phyloP scores from a whole-genome alignment of 1,140 invertebrate species.

The Plectrocnemia conspersa region DNA sequence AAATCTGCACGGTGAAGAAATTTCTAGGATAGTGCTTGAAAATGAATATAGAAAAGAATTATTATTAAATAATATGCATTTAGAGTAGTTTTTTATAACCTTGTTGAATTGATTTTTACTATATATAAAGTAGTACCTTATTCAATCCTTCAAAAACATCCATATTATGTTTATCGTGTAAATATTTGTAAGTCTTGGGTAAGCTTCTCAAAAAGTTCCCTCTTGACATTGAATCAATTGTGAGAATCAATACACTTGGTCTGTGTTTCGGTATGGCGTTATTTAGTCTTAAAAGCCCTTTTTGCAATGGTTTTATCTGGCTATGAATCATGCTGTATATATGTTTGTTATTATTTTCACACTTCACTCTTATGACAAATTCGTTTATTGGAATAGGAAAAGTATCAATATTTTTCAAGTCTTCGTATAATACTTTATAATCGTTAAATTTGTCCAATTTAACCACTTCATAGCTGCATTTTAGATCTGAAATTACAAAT shows the following conservation, averaged over 20 bases:
- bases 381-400: slow-evolving; percentile 22
- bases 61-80: neutral
- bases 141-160: slow-evolving; percentile 31
- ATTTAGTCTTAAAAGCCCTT: slow-evolving; percentile 13
- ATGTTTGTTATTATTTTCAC: neutral
- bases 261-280: slow-evolving; percentile 16
- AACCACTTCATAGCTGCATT: slow-evolving; percentile 23
- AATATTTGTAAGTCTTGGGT: slow-evolving; percentile 24
- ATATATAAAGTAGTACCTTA: slow-evolving; percentile 20
- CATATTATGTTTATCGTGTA: slow-evolving; percentile 21
- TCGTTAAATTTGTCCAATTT: slow-evolving; percentile 11
- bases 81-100: neutral
- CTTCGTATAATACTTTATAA: slow-evolving; percentile 24
- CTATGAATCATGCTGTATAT: slow-evolving; percentile 32
- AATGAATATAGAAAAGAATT: too few species aligned
- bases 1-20: too few species aligned
- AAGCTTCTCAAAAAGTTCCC: slow-evolving; percentile 31
- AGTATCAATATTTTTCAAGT: neutral
- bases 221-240: slow-evolving; percentile 33
- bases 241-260: slow-evolving; percentile 31
- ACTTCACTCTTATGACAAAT: slow-evolving; percentile 22
- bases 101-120: neutral
- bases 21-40: too few species aligned
- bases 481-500: slow-evolving; percentile 30
- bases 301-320: slow-evolving; percentile 16